Base-by-base conservation (phyloP, 2,797 vertebrate species). In the Scleropages formosus region DNA sequence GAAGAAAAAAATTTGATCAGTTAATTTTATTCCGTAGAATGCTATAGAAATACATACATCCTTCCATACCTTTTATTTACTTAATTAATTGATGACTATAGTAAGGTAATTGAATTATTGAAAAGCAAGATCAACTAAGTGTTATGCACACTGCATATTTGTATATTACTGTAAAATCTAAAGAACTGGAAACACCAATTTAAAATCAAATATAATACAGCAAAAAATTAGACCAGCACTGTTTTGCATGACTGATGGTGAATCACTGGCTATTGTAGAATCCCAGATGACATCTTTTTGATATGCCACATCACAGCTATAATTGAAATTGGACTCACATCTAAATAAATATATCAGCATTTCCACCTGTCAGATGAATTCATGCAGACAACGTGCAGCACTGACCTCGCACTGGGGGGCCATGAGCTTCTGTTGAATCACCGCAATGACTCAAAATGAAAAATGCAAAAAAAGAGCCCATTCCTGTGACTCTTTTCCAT, bases 221-320 rank as follows among this genome's bases (percentile, higher is more conserved):
- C 27, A 58, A 71, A 31, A 58, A 71, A 58, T 10, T 58, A 20
- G 46, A 31, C 27, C 44, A 46, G 60, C n/a, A 15, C 26, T 22
- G 16, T 61, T 72, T 61, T 47, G 46, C 39, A 24, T 20, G 51
- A 71, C 51, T 31, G 13, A 22, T 71, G 68, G 68, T 71, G 51
- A 71, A 56, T 58, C 49, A 71, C 13, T 39, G 70, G 59, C 70
- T 59, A 20, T 72, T 59, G 46, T 44, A 72, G 72, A 60, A 72
- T 60, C 27, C 53, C 70, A 72, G 26, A 72, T 72, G 56, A 39
- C 70, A 44, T 18, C 44, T 15, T 26, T 72, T 24, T 15, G 26
- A 39, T 72, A 49, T 22, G 70, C 12, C n/a, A 11, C 70, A 72
- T 22, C 53, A 20, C 11, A 72, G 58, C 70, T 72, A 70, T 44